phyloP scores from a whole-genome alignment of 2,888 invertebrate species.

The Cryptus viduatorius region DNA sequence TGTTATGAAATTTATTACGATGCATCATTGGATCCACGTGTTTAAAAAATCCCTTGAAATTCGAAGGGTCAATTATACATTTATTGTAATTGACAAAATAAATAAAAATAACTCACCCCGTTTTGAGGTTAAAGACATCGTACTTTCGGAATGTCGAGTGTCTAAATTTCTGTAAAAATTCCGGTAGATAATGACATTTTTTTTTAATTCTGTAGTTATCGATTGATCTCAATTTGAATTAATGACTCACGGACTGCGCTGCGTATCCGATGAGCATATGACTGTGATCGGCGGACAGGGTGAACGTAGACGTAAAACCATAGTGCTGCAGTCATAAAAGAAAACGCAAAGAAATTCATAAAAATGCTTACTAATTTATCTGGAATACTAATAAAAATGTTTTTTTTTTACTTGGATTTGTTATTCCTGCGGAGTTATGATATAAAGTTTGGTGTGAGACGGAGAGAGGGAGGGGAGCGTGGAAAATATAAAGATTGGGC shows the following conservation, averaged over 20 bases:
- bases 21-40: background rate
- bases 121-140: slow-evolving; percentile 87
- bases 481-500: slow-evolving; percentile 23
- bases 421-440: background rate
- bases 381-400: background rate
- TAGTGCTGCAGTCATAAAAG: slow-evolving; percentile 68
- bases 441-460: slow-evolving; percentile 9
- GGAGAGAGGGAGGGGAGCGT: background rate
- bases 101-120: slow-evolving; percentile 84
- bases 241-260: slow-evolving; percentile 75
- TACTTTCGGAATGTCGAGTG: slow-evolving; percentile 89
- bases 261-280: slow-evolving; percentile 80
- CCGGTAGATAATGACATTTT: background rate
- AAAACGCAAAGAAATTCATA: background rate
- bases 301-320: slow-evolving; percentile 62
- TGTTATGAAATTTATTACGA: background rate
- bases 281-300: slow-evolving; percentile 79
- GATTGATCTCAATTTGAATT: background rate
- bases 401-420: background rate
- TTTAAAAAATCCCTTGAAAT: too few relatives aligned
- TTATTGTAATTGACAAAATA: background rate
- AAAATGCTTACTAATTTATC: slow-evolving; percentile 4
- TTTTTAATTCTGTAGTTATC: background rate
- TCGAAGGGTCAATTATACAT: too few relatives aligned
- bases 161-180: slow-evolving; percentile 87